Percentiles rank a stretch among this genome's conserved stretches.
Conservation (phyloP, 2,888 invertebrate genomes). For the Leucophenga montana region DNA sequence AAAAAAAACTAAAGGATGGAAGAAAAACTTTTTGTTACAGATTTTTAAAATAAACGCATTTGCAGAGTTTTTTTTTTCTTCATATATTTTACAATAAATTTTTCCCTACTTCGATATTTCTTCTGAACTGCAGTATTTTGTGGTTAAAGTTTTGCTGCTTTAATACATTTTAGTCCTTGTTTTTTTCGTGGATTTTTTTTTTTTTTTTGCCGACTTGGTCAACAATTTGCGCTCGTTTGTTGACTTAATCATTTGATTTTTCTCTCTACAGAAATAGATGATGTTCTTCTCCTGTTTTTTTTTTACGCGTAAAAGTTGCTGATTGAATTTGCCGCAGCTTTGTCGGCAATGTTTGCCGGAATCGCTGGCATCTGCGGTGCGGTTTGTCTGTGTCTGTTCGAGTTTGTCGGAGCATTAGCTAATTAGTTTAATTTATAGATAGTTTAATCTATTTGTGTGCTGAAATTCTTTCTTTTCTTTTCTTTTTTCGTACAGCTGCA, state of each 20-base stretch:
- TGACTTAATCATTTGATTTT: constrained; percentile 66
- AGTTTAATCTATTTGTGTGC: constrained; percentile 47
- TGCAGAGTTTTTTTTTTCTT: background rate
- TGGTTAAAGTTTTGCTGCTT: background rate
- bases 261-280: constrained; percentile 36
- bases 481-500: constrained; percentile 14
- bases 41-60: background rate
- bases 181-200: constrained; percentile 20
- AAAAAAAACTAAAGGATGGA: background rate
- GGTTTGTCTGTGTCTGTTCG: constrained; percentile 12
- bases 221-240: constrained; percentile 63
- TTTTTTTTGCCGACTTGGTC: constrained; percentile 36
- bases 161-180: background rate
- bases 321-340: constrained; percentile 54
- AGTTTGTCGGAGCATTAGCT: constrained; percentile 49
- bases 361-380: background rate
- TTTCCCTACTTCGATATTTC: background rate
- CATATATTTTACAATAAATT: too few species aligned
- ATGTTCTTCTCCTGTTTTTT: constrained; percentile 48
- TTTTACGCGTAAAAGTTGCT: constrained; percentile 37
- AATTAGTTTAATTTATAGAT: constrained; percentile 67
- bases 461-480: constrained; percentile 26
- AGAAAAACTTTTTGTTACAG: background rate
- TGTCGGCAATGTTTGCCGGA: constrained; percentile 3
- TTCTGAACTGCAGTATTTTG: background rate